Percentiles rank a stretch among this genome's conserved stretches.
Evolutionary conservation across 2,888 invertebrate species (phyloP).

Genomic region (Megalurothrips usitatus): DNA sequence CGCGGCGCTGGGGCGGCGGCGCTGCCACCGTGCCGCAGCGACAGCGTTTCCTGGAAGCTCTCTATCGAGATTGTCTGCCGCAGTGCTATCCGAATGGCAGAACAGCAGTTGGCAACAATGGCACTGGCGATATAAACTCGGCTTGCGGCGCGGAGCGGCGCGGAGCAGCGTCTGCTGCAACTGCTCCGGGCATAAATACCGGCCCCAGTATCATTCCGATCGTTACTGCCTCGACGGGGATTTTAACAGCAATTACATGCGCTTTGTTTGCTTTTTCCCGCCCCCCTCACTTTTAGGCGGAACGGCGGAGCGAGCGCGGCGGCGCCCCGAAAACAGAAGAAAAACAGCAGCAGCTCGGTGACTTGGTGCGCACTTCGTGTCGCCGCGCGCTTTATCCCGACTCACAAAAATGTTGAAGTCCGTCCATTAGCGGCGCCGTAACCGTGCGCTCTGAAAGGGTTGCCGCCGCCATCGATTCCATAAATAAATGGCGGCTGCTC

Average conservation of each 20-base stretch:
- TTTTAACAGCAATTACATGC: no score
- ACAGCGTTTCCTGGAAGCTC: conserved; percentile 39
- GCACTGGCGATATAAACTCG: conserved; percentile 16
- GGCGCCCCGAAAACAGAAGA: no score
- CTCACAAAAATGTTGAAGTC: background rate
- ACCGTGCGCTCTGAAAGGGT: background rate
- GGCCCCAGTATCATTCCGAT: no score
- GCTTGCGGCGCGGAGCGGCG: no score
- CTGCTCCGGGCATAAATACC: no score
- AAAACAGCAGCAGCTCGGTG: background rate
- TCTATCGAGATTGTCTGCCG: no score
- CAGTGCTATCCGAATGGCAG: background rate
- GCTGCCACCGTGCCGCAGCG: conserved; percentile 37
- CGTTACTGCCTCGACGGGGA: no score
- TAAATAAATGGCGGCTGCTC: background rate
- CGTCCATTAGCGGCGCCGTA: no score
- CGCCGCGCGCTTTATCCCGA: background rate
- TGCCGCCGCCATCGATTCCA: background rate
- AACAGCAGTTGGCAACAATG: conserved; percentile 15
- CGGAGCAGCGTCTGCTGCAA: no score
- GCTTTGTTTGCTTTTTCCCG: background rate
- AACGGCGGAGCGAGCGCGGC: no score
- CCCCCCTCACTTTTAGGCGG: background rate
- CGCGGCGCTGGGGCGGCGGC: no score
- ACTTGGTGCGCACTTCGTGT: no score